Evolutionary conservation across 1,140 invertebrate species (phyloP).

Genomic region (Oedothorax gibbosus): DNA sequence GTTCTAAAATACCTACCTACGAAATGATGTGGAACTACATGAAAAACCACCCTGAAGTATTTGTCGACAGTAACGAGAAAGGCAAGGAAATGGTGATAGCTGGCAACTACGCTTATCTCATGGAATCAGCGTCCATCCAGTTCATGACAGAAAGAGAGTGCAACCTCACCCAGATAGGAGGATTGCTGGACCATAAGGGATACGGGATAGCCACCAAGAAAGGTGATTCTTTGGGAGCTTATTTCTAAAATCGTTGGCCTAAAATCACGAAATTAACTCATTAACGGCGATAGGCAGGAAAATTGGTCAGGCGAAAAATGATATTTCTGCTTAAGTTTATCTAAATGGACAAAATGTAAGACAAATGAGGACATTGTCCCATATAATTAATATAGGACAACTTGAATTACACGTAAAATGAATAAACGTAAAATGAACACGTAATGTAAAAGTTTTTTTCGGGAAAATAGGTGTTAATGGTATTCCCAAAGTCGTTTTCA

Average conservation of each 20-base stretch:
- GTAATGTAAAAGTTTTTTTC: no score
- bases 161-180: slow-evolving; percentile 80
- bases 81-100: slow-evolving; percentile 85
- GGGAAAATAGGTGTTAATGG: no score
- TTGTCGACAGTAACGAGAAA: slow-evolving; percentile 83
- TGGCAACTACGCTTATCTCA: slow-evolving; percentile 81
- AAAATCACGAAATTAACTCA: no score
- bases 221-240: slow-evolving; percentile 72
- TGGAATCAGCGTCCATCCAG: slow-evolving; percentile 86
- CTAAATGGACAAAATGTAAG: no score
- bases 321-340: no score
- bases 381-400: no score
- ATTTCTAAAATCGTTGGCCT: background rate
- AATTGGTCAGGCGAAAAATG: no score
- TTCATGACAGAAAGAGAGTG: slow-evolving; percentile 82
- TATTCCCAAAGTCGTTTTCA: no score
- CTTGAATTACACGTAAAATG: no score
- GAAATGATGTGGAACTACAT: slow-evolving; percentile 86
- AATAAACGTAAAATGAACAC: no score
- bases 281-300: no score
- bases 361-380: no score
- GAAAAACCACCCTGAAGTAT: slow-evolving; percentile 82
- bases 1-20: slow-evolving; percentile 83
- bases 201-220: slow-evolving; percentile 91
- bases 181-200: slow-evolving; percentile 75